A percentile compares a stretch with the other conserved stretches of the same genome.
phyloP scores from a whole-genome alignment of 2,113 vertebrate genomes.

The Lamprotornis superbus region DNA sequence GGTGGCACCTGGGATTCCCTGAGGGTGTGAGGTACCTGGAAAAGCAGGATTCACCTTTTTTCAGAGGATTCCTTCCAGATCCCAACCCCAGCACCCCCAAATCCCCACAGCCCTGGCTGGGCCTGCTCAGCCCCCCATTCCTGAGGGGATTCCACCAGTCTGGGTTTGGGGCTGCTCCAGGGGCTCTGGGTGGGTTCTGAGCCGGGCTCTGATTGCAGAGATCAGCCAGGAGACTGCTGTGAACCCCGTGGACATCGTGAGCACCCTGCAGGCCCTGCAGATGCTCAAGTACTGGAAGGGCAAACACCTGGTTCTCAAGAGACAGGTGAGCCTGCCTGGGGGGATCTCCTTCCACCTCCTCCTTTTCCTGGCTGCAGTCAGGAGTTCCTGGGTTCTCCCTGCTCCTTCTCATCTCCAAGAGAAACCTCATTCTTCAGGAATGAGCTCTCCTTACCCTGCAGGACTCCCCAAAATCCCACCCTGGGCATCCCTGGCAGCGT shows the following conservation, averaged over 20 bases:
- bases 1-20: background rate
- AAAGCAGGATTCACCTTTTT: background rate
- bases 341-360: fast-evolving
- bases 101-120: background rate
- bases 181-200: background rate
- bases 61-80: background rate
- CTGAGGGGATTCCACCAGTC: background rate
- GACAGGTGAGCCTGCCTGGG: conserved; percentile 77
- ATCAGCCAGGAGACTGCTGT: conserved; percentile 99
- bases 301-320: conserved; percentile 95
- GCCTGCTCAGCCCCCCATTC: background rate
- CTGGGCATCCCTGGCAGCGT: background rate
- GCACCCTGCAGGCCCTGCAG: conserved; percentile 97
- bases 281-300: conserved; percentile 99
- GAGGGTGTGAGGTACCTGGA: background rate
- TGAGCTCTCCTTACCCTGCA: too few species aligned
- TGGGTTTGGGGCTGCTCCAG: too few species aligned
- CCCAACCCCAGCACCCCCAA: background rate
- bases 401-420: background rate
- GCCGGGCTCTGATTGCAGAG: conserved; percentile 66
- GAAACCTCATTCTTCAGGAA: too few species aligned
- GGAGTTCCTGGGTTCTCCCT: background rate
- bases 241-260: conserved; percentile 97
- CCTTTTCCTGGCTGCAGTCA: too few species aligned
- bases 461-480: background rate